Base-by-base conservation (phyloP, 2,797 vertebrate genomes). In the Geotrypetes seraphini region DNA sequence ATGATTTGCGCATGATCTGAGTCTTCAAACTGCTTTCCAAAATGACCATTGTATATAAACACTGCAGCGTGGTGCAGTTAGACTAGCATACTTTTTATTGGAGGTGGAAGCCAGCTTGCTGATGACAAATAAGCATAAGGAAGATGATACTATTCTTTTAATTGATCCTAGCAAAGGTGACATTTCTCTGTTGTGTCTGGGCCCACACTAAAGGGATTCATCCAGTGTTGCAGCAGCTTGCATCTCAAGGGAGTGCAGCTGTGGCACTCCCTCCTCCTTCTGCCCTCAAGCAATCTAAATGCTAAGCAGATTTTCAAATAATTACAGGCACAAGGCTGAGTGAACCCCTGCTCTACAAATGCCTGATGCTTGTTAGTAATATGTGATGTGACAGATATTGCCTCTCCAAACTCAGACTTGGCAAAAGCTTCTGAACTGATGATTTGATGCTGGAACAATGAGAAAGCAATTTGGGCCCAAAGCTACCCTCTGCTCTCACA, bases 261-360 rank as follows among this genome's bases (percentile, higher is more conserved):
- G 15, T 50, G 60, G 34, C 27, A 29, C 57, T 42, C 20, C 42
- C 35, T 49, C 52, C 4, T 10, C 43, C n/a, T n/a, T n/a, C n/a
- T n/a, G n/a, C n/a, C 59, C 42, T 22, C 20, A 43, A 36, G 59
- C 63, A 72, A 72, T 72, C 53, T 72, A 67, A 69, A 72, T 72
- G 63, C 63, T 69, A 72, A 69, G 46, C 33, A 67, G 61, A 45
- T 67, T 33, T 65, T 67, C 53, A 60, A 58, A 61, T 52, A 53
- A 72, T 72, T 67, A 63, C 36, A 41, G 49, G 31, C 31, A 42
- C 27, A 48, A 54, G 52, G 19, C 0, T 19, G 23, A 60, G 16
- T 36, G 33, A 7, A 47, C 47, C 55, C 34, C 2, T 26, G n/a
- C n/a, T 35, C 27, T 36, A 29, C 38, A 43, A 60, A 54, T 53